These are phyloP conservation scores for Phyllopteryx taeniolatus DNA, from an alignment of 2,113 vertebrate species.

Conservation along the genomic window DNA sequence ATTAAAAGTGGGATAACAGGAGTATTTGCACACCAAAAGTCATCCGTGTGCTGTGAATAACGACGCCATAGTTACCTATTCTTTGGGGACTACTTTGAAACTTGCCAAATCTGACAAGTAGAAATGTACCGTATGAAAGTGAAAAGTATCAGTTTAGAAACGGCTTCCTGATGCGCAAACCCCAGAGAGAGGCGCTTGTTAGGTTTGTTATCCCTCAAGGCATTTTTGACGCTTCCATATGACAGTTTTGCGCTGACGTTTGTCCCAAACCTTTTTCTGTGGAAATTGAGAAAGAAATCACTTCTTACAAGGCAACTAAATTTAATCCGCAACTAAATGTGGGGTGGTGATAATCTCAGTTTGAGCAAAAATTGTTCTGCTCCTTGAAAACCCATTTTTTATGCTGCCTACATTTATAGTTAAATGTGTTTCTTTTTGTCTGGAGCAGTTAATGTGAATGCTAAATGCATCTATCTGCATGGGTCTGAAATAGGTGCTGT, in stretches of 20 bases:
- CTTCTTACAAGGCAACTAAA: not conserved
- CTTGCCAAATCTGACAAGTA: conserved; percentile 12
- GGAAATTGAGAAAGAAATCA: conserved; percentile 6
- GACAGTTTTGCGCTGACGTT: conserved; percentile 3
- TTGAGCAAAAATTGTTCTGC: not conserved
- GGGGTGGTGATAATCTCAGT: not conserved
- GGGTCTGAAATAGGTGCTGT: not conserved
- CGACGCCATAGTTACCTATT: not conserved
- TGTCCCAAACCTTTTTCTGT: not conserved
- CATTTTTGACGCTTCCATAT: not conserved
- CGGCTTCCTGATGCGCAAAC: not conserved
- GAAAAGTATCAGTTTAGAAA: conserved; percentile 9
- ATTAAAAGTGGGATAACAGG: too few species aligned
- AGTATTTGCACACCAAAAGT: not conserved
- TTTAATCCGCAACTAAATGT: not conserved
- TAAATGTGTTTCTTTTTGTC: conserved; percentile 2
- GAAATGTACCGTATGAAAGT: conserved; percentile 2
- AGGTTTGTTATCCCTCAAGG: not conserved
- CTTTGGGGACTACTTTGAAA: conserved; percentile 3
- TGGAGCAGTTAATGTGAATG: not conserved
- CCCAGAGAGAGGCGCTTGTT: not conserved
- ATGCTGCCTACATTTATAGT: not conserved
- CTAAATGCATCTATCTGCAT: conserved; percentile 18
- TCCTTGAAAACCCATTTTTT: conserved; percentile 5
- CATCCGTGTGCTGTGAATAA: not conserved